phyloP scores from a whole-genome alignment of 92 coral and sea anemone genomes.

The Nematostella vectensis region DNA sequence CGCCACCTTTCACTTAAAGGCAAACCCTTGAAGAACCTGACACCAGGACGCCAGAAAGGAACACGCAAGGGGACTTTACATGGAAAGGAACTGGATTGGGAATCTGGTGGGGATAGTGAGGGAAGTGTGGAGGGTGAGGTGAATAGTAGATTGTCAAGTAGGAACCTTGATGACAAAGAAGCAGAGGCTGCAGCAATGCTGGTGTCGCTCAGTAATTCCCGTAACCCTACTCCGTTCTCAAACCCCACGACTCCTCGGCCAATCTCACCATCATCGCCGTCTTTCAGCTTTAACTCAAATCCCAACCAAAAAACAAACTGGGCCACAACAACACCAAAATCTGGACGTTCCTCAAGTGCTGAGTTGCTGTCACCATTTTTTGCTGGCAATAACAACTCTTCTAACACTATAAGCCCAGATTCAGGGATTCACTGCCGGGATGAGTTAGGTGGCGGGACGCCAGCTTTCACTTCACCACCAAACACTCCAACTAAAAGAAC shows the following conservation, averaged over 20 bases:
- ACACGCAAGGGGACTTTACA: slow-evolving; percentile 48
- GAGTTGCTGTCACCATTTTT: slow-evolving; percentile 75
- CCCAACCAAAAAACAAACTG: slow-evolving; percentile 55
- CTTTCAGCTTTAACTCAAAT: slow-evolving; percentile 42
- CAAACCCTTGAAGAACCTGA: slow-evolving; percentile 58
- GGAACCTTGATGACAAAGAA: slow-evolving; percentile 67
- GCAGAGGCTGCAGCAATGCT: slow-evolving; percentile 94
- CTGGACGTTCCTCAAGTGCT: slow-evolving; percentile 72
- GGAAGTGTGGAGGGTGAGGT: slow-evolving; percentile 96
- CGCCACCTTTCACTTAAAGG: slow-evolving; percentile 93
- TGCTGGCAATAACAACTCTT: slow-evolving; percentile 31
- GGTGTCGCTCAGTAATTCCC: slow-evolving; percentile 80
- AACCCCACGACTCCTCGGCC: slow-evolving; percentile 84
- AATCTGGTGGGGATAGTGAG: slow-evolving; percentile 96
- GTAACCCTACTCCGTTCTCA: slow-evolving; percentile 89
- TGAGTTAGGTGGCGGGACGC: slow-evolving; percentile 66
- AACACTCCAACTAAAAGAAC: slow-evolving; percentile 91
- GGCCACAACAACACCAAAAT: slow-evolving; percentile 59
- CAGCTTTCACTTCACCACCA: slow-evolving; percentile 86
- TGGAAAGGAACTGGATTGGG: slow-evolving; percentile 90
- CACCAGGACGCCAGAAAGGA: slow-evolving; percentile 92
- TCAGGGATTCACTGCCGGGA: slow-evolving; percentile 93
- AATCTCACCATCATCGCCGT: slow-evolving; percentile 77
- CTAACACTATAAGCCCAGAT: slow-evolving; percentile 93
- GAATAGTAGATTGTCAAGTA: slow-evolving; percentile 19